These are phyloP conservation scores for Parelbella ahira DNA, from an alignment of 2,888 invertebrate species.

Conservation along the genomic window DNA sequence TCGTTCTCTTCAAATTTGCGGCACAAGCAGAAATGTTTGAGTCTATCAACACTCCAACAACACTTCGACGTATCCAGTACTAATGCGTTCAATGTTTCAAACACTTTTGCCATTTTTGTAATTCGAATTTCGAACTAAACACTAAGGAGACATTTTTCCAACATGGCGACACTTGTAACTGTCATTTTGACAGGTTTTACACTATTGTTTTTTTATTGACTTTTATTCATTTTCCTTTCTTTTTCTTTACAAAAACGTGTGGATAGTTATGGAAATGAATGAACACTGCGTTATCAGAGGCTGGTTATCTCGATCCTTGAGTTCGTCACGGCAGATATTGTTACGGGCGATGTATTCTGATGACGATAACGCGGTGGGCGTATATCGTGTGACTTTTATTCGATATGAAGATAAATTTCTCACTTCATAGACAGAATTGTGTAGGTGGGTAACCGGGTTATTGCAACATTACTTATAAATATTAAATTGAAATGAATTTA, in stretches of 20 bases:
- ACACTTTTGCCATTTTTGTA: conserved; percentile 54
- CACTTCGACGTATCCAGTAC: conserved; percentile 64
- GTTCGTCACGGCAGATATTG: conserved; percentile 76
- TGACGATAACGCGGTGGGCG: conserved; percentile 55
- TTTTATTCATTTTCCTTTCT: conserved; percentile 24
- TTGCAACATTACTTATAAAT: no score
- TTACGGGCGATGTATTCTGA: conserved; percentile 53
- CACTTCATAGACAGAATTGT: no score
- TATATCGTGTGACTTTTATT: conserved; percentile 27
- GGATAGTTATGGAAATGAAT: conserved; percentile 50
- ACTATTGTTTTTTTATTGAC: no score
- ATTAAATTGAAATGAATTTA: no score
- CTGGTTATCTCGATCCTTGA: conserved; percentile 60
- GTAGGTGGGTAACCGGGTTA: conserved; percentile 1
- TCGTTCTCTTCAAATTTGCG: conserved; percentile 59
- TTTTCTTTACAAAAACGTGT: conserved; percentile 44
- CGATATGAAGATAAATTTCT: conserved; percentile 18
- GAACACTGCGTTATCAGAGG: conserved; percentile 71
- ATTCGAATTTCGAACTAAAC: conserved; percentile 24
- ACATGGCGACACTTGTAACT: conserved; percentile 21
- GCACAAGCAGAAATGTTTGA: conserved; percentile 70
- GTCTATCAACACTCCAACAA: conserved; percentile 60
- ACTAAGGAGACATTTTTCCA: conserved; percentile 12
- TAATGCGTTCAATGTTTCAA: conserved; percentile 63
- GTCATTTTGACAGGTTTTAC: conserved; percentile 24